phyloP scores from a whole-genome alignment of 2,888 invertebrate genomes.

The Brenthis ino region DNA sequence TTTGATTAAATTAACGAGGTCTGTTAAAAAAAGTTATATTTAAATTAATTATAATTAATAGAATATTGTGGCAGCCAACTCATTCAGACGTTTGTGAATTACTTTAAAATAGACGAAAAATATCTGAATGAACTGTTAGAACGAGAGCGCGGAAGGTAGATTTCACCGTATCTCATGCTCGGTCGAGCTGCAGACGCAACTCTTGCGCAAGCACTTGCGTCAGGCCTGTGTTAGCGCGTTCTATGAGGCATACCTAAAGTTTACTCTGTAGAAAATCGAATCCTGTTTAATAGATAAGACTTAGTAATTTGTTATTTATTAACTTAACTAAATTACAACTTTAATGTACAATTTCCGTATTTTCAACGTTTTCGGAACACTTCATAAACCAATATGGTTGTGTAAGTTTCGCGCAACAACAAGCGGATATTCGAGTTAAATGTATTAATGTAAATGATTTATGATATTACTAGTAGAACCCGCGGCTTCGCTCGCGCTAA shows the following conservation, averaged over 20 bases:
- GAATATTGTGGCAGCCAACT: no score
- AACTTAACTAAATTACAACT: slow-evolving; percentile 5
- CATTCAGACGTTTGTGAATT: no score
- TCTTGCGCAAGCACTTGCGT: slow-evolving; percentile 37
- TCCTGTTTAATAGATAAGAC: slow-evolving; percentile 1
- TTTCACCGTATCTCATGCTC: slow-evolving; percentile 25
- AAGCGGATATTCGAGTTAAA: neutral
- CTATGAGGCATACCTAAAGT: slow-evolving; percentile 20
- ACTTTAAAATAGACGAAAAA: neutral
- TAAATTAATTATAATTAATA: neutral
- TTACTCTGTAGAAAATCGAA: slow-evolving; percentile 9
- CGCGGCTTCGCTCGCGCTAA: no score
- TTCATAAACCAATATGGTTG: neutral
- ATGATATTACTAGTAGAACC: no score
- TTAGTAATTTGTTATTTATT: slow-evolving; percentile 1
- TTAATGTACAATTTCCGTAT: slow-evolving; percentile 3
- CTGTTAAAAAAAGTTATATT: neutral
- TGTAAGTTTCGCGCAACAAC: neutral
- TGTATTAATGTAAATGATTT: no score
- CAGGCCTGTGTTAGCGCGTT: slow-evolving; percentile 17
- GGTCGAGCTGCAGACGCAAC: slow-evolving; percentile 22
- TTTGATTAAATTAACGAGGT: neutral
- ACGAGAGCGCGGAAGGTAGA: slow-evolving; percentile 20
- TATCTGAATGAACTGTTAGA: slow-evolving; percentile 9
- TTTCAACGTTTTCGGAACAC: neutral